Conservation (phyloP, 2,888 invertebrate genomes). For the Chymomyza amoena region DNA sequence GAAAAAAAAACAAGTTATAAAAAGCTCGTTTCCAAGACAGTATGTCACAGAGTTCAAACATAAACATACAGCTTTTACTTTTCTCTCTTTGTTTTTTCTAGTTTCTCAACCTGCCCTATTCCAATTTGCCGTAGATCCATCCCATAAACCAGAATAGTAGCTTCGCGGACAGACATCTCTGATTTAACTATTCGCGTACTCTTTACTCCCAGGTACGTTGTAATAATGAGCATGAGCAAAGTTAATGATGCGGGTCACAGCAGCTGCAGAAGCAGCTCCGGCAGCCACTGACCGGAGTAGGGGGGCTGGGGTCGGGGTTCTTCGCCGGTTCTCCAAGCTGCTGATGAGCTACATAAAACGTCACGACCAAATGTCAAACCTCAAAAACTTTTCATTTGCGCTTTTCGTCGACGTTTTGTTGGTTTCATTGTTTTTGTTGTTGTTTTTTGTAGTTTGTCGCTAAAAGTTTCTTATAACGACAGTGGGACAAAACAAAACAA, state of each 20-base stretch:
- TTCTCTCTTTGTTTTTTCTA: background rate
- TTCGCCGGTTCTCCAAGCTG: conserved; percentile 19
- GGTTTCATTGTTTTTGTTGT: background rate
- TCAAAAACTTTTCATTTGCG: conserved; percentile 18
- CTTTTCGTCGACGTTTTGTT: conserved; percentile 14
- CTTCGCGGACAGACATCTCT: background rate
- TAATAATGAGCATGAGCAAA: conserved; percentile 50
- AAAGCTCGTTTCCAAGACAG: background rate
- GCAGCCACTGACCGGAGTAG: background rate
- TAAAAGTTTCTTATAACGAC: conserved; percentile 40
- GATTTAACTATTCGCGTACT: background rate
- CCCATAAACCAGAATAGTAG: conserved; percentile 41
- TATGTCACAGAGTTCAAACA: background rate
- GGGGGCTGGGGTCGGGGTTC: background rate
- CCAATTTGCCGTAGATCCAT: conserved; percentile 11
- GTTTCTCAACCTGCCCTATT: background rate
- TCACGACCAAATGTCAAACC: conserved; percentile 58
- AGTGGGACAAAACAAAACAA: conserved; percentile 25
- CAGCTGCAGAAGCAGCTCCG: conserved; percentile 8
- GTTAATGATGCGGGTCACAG: conserved; percentile 67
- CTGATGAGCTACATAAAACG: conserved; percentile 47
- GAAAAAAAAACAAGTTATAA: background rate
- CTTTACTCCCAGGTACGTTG: background rate
- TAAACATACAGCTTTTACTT: background rate
- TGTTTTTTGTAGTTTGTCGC: conserved; percentile 17